Conservation (phyloP, 2,113 vertebrate genomes). For the Pterophyllum scalare region DNA sequence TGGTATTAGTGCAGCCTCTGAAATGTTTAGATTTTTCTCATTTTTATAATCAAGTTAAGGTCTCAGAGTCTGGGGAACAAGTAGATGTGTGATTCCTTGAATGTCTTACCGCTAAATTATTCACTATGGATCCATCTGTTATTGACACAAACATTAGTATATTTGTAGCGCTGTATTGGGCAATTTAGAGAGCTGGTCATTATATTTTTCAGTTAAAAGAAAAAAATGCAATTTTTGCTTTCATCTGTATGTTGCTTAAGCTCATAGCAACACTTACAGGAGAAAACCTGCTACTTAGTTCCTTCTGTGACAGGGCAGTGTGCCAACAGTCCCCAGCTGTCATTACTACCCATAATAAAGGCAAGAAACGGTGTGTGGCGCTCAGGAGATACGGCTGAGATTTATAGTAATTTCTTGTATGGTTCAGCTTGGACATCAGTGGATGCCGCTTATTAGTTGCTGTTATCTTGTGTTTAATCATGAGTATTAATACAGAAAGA, state of each 20-base stretch:
- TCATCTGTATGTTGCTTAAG: constrained; percentile 54
- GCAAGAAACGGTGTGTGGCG: constrained; percentile 21
- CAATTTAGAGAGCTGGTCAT: neutral
- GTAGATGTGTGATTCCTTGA: constrained; percentile 16
- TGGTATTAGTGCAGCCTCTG: neutral
- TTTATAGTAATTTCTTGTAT: constrained; percentile 36
- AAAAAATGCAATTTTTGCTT: neutral
- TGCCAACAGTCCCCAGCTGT: constrained; percentile 73
- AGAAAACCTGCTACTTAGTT: constrained; percentile 82
- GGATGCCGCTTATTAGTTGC: constrained; percentile 22
- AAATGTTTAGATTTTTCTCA: constrained; percentile 37
- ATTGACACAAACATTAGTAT: neutral
- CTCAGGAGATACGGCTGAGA: constrained; percentile 55
- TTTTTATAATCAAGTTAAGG: constrained; percentile 14
- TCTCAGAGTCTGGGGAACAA: constrained; percentile 7
- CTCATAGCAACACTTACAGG: constrained; percentile 68
- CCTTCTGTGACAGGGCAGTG: constrained; percentile 72
- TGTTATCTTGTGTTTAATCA: constrained; percentile 32
- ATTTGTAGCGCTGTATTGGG: constrained; percentile 4
- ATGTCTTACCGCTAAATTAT: neutral
- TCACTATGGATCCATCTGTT: neutral
- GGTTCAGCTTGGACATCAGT: constrained; percentile 16
- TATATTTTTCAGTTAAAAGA: neutral
- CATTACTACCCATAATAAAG: constrained; percentile 73
- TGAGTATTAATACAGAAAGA: constrained; percentile 15